Evolutionary conservation across 1,140 invertebrate species (phyloP), one percentile per base, ranked within the genome.

Genomic region (Eupristina koningsbergeri): DNA sequence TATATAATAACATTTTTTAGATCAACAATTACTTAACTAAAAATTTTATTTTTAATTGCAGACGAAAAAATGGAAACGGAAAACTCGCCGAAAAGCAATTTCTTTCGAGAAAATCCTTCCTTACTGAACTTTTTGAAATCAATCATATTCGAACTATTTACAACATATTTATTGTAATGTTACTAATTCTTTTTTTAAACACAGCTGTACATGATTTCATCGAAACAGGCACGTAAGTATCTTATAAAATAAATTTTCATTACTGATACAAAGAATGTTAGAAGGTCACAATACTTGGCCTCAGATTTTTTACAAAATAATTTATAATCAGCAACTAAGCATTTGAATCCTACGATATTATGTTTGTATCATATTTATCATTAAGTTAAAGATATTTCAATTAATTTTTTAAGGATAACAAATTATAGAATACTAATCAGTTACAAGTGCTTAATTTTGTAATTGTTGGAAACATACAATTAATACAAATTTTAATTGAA

Each of bases 111-210:
- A 94, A 96, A 87, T 97, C 96, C 0, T 91, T 96, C 29, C 91
- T 97, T 82, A 98, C 96, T 3, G 95, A 96, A 47, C 92, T 98
- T 45, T 94, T 97, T 86, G 93, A 97, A 89, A 94, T 96, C 80
- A 94, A 94, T 81, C 97, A 98, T 90, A 95, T 98, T 84, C 93
- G 93, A 87, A 96, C 96, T 0, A 95, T 98, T 80, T 96, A 97
- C 89, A 95, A 98, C 91, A 95, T 98, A 76, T 97, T 97, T 91
- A 93, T 96, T n/a, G 95, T 95, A 64, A 95, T 96, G 85, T 93
- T 98, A 36, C 93, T 97, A 67, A 93, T 97, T 69, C 93, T 97
- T 80, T 93, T 96, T 71, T 89, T 96, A 45, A 95, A 97, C 86
- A 96, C 95, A 1, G 91, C 95, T 22, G 92, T 95, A 17, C 94